Evolutionary conservation across 2,113 vertebrate genomes (phyloP), one percentile per base, ranked within the genome.

Genomic region (Anhinga anhinga): DNA sequence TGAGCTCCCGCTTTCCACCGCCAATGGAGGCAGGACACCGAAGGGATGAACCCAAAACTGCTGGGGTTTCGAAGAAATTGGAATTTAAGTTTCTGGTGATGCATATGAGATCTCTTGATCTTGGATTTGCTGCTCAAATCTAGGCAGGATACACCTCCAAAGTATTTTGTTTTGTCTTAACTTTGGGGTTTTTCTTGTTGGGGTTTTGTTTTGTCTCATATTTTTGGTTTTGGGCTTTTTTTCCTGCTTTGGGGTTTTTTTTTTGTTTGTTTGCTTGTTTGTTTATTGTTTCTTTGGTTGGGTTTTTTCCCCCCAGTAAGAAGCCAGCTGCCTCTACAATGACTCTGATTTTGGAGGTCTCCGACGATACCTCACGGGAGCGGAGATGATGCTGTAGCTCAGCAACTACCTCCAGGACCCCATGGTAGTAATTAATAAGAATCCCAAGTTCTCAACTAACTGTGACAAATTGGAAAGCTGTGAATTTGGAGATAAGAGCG

Each of bases 391-490:
- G 85, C 86, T 65, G 63, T 14, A 34, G 66, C 61, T 74, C 86
- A 40, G 63, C 42, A n/a, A 10, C 15, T 53, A 72, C 90, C 85
- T 22, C 59, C 10, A 66, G 80, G 84, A 92, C 77, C 81, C 81
- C 44, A 5, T 21, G 69, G 80, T 32, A 72, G 77, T 91, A 94
- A 96, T 96, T 91, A 93, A 94, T 34, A 61, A 62, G 22, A 55
- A 94, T 65, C 58, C 58, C 89, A 71, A 94, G 70, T 94, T 76
- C 80, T 55, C 69, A 45, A 78, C 88, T 91, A 47, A 44, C 25
- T 7, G 90, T 23, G 83, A 65, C 95, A 80, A 97, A 93, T 70
- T 53, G 93, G 90, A 94, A 93, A 97, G 86, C 96, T 97, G 93
- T 21, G 82, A 77, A 91, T 73, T 76, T 76, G 92, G 87, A 83